Base-by-base conservation (phyloP, 1,140 invertebrate species). In the Gyrodactylus bullatarudis region DNA sequence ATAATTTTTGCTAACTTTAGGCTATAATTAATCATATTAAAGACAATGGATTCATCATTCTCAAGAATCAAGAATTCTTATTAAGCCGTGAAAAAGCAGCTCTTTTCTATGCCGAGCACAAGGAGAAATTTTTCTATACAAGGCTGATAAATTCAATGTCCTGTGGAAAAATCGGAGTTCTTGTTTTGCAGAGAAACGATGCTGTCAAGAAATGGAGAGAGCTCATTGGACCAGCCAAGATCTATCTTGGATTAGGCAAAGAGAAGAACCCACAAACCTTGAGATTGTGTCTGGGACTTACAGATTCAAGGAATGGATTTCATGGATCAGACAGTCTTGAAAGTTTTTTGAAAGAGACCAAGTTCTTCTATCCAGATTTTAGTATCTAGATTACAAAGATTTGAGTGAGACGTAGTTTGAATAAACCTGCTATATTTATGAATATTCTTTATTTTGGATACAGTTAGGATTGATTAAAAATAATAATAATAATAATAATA, bases 161-260 rank as follows among this genome's bases (percentile, higher is more conserved):
- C 34, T 54, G 34, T 74, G 87, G 85, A 0, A 84, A 86, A 0
- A 83, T 89, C 23, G 81, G 87, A 27, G 86, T 85, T 0, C 77
- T 88, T 16, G 85, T 87, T 23, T 78, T 90, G 0, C 84, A 85
- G 0, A 85, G 77, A 74, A 78, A 82, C 74, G 77, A 80, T 76
- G 87, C 85, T 0, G 84, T 90, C 20, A 78, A 83, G n/a, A 84
- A 86, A 75, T 88, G 87, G 87, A 83, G 83, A 74, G 80, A 81
- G 20, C 76, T 88, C 0, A 85, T 88, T 76, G 87, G 87, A 20
- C 86, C 86, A 23, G 83, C 83, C 1, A 81, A 84, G 34, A n/a
- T 54, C 34, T 54, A 54, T 54, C 8, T 16, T n/a, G 34, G 34
- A 16, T n/a, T 54, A 8, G 34, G 8, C 34, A n/a, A n/a, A n/a